Conservation (phyloP, 2,797 vertebrate species). For the Sciurus carolinensis region DNA sequence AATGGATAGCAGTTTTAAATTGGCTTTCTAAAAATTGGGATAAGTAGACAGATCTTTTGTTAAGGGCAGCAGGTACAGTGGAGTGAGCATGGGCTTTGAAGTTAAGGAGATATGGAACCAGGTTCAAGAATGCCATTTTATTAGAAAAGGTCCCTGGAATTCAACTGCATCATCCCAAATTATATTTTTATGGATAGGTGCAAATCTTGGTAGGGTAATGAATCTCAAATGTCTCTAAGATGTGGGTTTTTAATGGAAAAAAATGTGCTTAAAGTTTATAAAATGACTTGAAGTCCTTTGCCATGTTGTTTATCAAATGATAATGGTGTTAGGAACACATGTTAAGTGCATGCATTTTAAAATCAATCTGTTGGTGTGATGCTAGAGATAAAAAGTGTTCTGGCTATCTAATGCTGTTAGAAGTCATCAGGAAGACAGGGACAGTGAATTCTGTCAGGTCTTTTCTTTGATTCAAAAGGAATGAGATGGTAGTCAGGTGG, state of each 20-base stretch:
- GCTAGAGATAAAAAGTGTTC: background rate
- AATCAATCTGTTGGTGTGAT: background rate
- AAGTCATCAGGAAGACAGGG: background rate
- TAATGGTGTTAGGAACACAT: background rate
- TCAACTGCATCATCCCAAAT: background rate
- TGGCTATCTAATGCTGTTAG: background rate
- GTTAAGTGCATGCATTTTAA: background rate
- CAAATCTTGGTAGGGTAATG: background rate
- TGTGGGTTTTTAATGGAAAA: background rate
- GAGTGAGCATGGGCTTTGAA: no score
- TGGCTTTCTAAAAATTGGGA: background rate
- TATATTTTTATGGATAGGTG: background rate
- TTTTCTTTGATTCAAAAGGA: constrained; percentile 66
- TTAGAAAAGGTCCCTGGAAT: background rate
- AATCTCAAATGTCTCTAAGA: constrained; percentile 15
- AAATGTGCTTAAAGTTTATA: background rate
- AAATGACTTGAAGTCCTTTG: constrained; percentile 8
- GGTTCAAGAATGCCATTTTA: background rate
- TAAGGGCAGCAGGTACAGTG: no score
- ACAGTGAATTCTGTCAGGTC: background rate
- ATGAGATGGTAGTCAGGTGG: background rate
- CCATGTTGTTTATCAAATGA: background rate
- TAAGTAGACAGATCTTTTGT: background rate
- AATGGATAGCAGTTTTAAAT: background rate
- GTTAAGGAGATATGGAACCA: no score